Base-by-base conservation (phyloP, 2,888 invertebrate species). In the Hypomecis atomaria region DNA sequence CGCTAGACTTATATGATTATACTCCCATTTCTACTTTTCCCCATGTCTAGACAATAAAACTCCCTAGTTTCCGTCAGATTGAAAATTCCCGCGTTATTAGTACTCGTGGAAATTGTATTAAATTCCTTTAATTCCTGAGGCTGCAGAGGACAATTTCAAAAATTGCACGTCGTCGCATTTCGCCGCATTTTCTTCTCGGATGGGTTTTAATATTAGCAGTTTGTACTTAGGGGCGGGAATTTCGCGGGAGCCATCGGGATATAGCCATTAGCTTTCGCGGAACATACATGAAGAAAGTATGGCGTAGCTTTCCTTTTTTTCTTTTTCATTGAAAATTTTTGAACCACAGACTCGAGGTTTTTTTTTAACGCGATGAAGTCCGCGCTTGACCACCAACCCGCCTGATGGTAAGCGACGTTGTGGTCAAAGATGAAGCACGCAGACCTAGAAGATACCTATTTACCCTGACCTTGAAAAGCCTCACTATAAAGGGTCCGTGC, bases 121-220 rank as follows among this genome's bases (percentile, higher is more conserved):
- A 70, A 71, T 72, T 71, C 72, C 62, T 62, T 47, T 70, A 70
- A 66, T 72, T 65, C 70, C 66, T 40, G 40, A 11, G 47, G 48
- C 34, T 13, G 57, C 37, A 48, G 65, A 43, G 52, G 71, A 74
- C 77, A 74, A 79, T 76, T 78, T 77, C 72, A 59, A 68, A 75
- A 75, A 78, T 78, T 77, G 78, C 75, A 71, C 71, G 69, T 59
- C 47, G 62, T 45, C 58, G 67, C 74, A 56, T 72, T 67, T 74
- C 65, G 54, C 65, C 58, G 59, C 74, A 66, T 70, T 74, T 75
- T 75, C 76, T 72, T 71, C 73, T 60, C 57, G 71, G 73, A 72
- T 75, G 70, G 68, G 70, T 77, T 81, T 81, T 81, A 81, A 81
- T 81, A 81, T 81, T 78, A 74, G 74, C 52, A 68, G 72, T 69